A percentile compares a stretch with the other conserved stretches of the same genome.
phyloP scores from a whole-genome alignment of 2,888 invertebrate species.

The Neoitamus cyanurus region DNA sequence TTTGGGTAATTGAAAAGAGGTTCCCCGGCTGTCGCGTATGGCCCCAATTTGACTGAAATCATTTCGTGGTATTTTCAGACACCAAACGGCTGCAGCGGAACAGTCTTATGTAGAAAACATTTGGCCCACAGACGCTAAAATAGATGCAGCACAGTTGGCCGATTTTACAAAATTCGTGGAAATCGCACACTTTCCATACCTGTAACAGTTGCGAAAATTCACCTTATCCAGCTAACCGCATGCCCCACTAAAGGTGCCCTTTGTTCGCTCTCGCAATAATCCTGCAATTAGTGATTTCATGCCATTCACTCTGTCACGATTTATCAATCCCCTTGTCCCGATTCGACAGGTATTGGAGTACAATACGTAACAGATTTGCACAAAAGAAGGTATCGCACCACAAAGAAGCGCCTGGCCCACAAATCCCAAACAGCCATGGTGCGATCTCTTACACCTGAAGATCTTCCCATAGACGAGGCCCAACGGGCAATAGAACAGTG shows the following conservation, averaged over 20 bases:
- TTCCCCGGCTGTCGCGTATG: neutral
- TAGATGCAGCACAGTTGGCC: constrained; percentile 13
- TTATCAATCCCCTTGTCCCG: neutral
- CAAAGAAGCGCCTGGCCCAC: neutral
- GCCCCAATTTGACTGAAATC: constrained; percentile 30
- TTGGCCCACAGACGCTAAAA: constrained; percentile 20
- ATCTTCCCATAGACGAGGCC: neutral
- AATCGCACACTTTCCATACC: neutral
- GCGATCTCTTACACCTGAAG: neutral
- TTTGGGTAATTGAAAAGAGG: neutral
- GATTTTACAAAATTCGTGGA: neutral
- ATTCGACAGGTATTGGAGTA: constrained; percentile 6
- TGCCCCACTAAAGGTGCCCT: neutral
- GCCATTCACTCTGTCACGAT: constrained; percentile 9
- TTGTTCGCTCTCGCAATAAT: neutral
- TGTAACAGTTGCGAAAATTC: neutral
- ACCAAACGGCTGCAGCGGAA: constrained; percentile 7
- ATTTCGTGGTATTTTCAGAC: constrained; percentile 31
- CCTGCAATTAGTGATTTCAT: constrained; percentile 26
- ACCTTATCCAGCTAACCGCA: neutral
- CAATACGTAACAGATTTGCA: constrained; percentile 20
- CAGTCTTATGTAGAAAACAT: constrained; percentile 28
- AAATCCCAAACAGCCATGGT: neutral
- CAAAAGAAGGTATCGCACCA: constrained; percentile 8
- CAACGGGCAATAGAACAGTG: neutral